Conservation (phyloP, 2,888 invertebrate genomes). For the Cephus runcator region DNA sequence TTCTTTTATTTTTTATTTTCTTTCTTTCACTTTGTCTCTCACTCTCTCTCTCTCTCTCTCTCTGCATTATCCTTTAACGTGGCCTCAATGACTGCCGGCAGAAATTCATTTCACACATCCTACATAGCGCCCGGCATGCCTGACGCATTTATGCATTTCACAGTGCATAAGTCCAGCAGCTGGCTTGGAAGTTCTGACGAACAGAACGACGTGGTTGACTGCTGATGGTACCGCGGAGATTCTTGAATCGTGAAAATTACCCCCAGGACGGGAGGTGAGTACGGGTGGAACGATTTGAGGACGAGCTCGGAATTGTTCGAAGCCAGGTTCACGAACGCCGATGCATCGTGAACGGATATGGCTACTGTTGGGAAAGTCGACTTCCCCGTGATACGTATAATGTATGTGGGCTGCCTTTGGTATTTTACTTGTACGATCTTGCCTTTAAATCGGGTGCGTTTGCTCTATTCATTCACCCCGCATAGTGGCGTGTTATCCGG, state of each 20-base stretch:
- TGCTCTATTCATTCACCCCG: background rate
- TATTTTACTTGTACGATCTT: background rate
- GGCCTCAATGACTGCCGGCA: slow-evolving; percentile 24
- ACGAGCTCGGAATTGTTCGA: background rate
- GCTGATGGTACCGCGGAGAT: slow-evolving; percentile 13
- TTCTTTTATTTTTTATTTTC: background rate
- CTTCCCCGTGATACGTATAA: background rate
- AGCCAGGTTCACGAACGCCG: background rate
- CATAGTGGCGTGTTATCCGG: background rate
- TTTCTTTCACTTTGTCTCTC: background rate
- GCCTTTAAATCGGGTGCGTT: background rate
- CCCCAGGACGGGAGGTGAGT: background rate
- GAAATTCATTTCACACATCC: slow-evolving; percentile 40
- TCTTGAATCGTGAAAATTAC: slow-evolving; percentile 47
- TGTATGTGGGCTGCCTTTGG: background rate
- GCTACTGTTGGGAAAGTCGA: background rate
- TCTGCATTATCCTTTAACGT: slow-evolving; percentile 3
- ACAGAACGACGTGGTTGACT: slow-evolving; percentile 37
- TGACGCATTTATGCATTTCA: slow-evolving; percentile 58
- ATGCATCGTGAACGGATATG: background rate
- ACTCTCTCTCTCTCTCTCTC: background rate
- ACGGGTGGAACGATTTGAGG: background rate
- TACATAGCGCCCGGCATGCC: slow-evolving; percentile 33
- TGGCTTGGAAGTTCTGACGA: slow-evolving; percentile 43
- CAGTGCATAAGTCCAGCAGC: slow-evolving; percentile 58